A percentile compares a stretch with the other conserved stretches of the same genome.
These are phyloP conservation scores for Acronicta leporina DNA, from an alignment of 2,888 invertebrate species.

Conservation along the genomic window DNA sequence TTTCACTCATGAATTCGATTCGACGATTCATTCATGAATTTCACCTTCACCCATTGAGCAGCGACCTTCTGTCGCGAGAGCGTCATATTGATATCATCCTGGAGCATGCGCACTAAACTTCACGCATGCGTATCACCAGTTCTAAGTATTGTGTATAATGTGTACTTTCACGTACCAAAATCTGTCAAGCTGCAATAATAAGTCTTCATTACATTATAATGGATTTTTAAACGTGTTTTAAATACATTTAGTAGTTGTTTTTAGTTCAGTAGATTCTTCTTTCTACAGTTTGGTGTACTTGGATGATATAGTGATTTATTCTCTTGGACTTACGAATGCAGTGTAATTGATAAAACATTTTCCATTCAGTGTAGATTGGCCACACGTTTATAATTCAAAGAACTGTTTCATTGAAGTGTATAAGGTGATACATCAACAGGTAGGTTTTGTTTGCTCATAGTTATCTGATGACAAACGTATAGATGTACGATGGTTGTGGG, in stretches of 20 bases:
- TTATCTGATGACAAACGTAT: conserved; percentile 61
- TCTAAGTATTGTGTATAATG: conserved; percentile 75
- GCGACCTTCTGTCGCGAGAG: conserved; percentile 69
- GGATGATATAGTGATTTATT: conserved; percentile 35
- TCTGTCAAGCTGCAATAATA: conserved; percentile 78
- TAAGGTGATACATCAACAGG: conserved; percentile 77
- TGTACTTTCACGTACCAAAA: conserved; percentile 71
- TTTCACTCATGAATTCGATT: conserved; percentile 31
- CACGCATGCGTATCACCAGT: conserved; percentile 70
- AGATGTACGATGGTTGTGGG: conserved; percentile 70
- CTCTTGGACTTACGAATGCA: conserved; percentile 18
- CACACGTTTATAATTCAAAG: conserved; percentile 40
- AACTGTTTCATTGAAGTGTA: conserved; percentile 58
- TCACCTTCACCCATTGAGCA: conserved; percentile 80
- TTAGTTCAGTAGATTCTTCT: conserved; percentile 57
- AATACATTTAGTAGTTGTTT: conserved; percentile 57
- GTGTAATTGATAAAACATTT: conserved; percentile 45
- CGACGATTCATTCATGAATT: conserved; percentile 76
- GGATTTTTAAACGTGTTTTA: conserved; percentile 54
- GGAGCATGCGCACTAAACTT: conserved; percentile 71
- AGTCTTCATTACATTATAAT: conserved; percentile 67
- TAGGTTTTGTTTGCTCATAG: conserved; percentile 70
- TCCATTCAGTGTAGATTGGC: conserved; percentile 43
- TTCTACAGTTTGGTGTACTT: conserved; percentile 39
- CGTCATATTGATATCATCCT: conserved; percentile 82